Base-by-base conservation (phyloP, 2,797 vertebrate genomes). In the Alauda arvensis region DNA sequence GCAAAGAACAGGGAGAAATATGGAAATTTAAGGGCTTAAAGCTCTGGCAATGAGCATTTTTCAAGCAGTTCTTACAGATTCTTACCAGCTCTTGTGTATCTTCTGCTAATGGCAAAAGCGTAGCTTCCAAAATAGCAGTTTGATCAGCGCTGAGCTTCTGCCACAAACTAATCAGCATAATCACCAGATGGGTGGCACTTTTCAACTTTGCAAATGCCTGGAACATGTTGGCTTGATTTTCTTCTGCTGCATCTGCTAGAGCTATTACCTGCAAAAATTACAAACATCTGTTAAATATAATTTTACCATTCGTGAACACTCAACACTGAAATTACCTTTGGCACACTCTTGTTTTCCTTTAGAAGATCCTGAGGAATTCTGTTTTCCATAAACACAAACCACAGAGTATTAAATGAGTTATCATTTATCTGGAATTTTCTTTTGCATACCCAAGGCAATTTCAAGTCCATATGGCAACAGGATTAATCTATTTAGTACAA, bases 171-270 rank as follows among this genome's bases (percentile, higher is more conserved):
- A 99, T 94, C 91, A 99, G 97, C 89, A 98, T 95, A 89, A 99
- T 97, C 85, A 99, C 92, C 88, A 99, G 96, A 91, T 98, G 99
- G 26, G 98, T 98, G 95, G 98, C 97, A 86, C 98, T 98, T 70
- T 97, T 96, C 93, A 99, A 95, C 42, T 97, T 97, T 42, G 97
- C 96, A 51, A 98, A 98, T 3, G 98, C 97, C 95, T 98, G 97
- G 82, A 97, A 97, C 96, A 99, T 90, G 72, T 76, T 97, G 14
- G 93, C 95, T 88, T 97, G 97, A 94, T 98, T 99, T 94, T 99
- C 98, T 95, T 99, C 98, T 14, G 98, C 96, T 3, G 98, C 98
- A 75, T 99, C 99, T 34, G 98, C 98, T 94, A 99, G 96, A 81
- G 98, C 96, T 53, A 99, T 98, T 95, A 99, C 97, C 99, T 99